Conservation (phyloP, 2,113 vertebrate species). For the Vulpes lagopus region DNA sequence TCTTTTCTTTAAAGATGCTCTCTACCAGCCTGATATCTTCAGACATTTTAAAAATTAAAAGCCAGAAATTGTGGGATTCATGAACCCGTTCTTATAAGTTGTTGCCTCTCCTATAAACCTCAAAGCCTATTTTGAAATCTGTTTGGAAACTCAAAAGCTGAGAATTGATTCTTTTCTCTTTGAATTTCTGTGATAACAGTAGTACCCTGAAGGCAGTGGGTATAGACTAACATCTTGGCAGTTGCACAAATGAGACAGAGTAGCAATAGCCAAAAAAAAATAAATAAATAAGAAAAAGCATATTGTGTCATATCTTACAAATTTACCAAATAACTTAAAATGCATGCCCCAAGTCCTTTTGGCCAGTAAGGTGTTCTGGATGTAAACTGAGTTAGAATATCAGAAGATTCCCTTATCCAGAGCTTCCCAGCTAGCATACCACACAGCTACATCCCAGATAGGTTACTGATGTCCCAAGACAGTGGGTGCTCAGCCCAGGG, state of each 20-base stretch:
- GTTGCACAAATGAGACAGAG: neutral
- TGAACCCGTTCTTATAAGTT: neutral
- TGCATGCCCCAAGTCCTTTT: neutral
- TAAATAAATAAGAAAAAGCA: neutral
- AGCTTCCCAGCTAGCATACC: neutral
- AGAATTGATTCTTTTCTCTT: slow-evolving; percentile 37
- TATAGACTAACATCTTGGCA: neutral
- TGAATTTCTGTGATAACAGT: slow-evolving; percentile 21
- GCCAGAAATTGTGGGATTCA: neutral
- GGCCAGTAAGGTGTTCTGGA: neutral
- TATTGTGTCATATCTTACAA: neutral
- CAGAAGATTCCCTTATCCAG: neutral
- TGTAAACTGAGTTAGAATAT: neutral
- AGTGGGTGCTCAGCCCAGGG: neutral
- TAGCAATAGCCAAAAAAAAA: neutral
- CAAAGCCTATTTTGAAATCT: slow-evolving; percentile 40
- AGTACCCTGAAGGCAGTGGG: neutral
- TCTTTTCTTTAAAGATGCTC: neutral
- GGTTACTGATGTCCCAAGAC: neutral
- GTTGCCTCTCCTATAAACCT: neutral
- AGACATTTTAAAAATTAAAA: slow-evolving; percentile 1
- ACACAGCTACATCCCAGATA: neutral
- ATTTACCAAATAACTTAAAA: neutral
- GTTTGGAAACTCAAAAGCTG: slow-evolving; percentile 14
- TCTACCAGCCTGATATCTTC: slow-evolving; percentile 9